Evolutionary conservation across 2,113 vertebrate genomes (phyloP).

Genomic region (Dipodomys stephensi): DNA sequence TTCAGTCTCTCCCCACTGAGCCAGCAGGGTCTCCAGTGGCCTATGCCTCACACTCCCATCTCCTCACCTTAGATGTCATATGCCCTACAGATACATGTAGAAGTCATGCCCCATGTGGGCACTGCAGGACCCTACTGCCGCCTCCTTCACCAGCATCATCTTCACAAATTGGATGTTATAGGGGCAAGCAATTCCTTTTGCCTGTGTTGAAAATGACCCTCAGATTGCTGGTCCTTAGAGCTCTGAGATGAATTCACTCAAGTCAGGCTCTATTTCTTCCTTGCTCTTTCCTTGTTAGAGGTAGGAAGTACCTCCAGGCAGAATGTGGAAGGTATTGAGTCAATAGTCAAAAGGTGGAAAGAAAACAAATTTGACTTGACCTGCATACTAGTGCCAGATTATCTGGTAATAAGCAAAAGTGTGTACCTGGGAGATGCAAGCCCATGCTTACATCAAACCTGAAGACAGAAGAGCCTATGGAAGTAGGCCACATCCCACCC

Average conservation of each 20-base stretch:
- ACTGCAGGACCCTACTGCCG: conserved; percentile 1
- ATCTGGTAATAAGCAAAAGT: conserved; percentile 31
- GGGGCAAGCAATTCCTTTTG: conserved; percentile 62
- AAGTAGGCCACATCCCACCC: conserved; percentile 48
- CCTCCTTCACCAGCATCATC: not conserved
- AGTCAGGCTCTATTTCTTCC: conserved; percentile 43
- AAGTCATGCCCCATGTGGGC: conserved; percentile 9
- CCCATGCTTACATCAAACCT: conserved; percentile 61
- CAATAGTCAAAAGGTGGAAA: conserved; percentile 45
- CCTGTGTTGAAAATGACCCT: conserved; percentile 39
- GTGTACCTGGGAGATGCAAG: conserved; percentile 64
- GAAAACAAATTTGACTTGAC: conserved; percentile 52
- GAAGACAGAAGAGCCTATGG: conserved; percentile 51
- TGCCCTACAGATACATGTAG: conserved; percentile 16
- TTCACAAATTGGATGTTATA: conserved; percentile 9
- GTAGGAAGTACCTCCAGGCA: conserved; percentile 53
- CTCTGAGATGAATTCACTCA: conserved; percentile 53
- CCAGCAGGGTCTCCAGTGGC: conserved; percentile 49
- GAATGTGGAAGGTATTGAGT: not conserved
- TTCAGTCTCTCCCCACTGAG: conserved; percentile 56
- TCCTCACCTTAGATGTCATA: conserved; percentile 3
- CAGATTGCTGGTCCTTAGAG: conserved; percentile 50
- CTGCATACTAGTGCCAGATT: conserved; percentile 46
- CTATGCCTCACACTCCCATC: not conserved
- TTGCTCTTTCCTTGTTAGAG: conserved; percentile 25